phyloP scores from a whole-genome alignment of 2,113 vertebrate genomes.

The Sylvia atricapilla region DNA sequence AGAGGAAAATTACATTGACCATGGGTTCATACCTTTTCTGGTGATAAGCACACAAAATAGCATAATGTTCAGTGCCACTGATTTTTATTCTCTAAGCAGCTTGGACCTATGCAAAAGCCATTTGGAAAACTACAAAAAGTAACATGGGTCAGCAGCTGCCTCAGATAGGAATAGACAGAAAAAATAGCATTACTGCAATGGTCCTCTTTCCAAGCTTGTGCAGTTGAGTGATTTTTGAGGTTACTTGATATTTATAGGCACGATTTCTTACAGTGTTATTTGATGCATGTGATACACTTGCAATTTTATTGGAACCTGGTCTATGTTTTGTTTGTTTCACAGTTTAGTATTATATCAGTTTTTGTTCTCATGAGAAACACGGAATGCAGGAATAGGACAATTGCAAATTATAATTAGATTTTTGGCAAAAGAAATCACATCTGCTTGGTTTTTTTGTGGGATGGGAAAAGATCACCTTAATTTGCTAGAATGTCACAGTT shows the following conservation, averaged over 20 bases:
- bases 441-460: not conserved
- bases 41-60: not conserved
- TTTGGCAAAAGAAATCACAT: not conserved
- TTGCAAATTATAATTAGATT: not conserved
- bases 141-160: not conserved
- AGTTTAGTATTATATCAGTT: not conserved
- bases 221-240: not conserved
- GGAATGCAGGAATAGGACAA: not conserved
- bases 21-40: not conserved
- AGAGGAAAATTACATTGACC: not conserved
- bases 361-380: not conserved
- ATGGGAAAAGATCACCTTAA: not conserved
- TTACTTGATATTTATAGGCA: conserved; percentile 15
- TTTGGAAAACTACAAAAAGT: conserved; percentile 18
- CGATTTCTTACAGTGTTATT: not conserved
- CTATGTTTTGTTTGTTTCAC: not conserved
- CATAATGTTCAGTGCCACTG: not conserved
- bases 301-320: not conserved
- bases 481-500: not conserved
- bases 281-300: not conserved
- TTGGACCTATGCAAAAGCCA: not conserved
- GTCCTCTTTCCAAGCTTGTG: not conserved
- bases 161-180: not conserved
- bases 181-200: not conserved
- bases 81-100: not conserved